Conservation (phyloP, 2,113 vertebrate species). For the Pontoporia blainvillei region DNA sequence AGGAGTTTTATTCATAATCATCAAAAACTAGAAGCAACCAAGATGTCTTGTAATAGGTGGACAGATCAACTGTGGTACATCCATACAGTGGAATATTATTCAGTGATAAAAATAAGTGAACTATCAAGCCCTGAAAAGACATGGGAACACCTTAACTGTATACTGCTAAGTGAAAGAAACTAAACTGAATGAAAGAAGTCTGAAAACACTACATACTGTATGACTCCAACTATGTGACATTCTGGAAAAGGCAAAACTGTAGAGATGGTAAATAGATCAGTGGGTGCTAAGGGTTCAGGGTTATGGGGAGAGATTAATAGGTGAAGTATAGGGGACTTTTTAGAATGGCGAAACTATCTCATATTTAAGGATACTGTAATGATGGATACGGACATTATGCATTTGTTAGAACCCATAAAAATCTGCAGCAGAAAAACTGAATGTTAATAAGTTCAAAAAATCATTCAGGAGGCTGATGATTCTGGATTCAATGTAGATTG, state of each 20-base stretch:
- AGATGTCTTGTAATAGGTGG: neutral
- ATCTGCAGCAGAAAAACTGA: neutral
- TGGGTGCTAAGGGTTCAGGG: neutral
- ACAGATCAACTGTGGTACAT: neutral
- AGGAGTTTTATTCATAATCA: neutral
- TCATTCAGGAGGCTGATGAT: neutral
- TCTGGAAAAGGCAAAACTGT: neutral
- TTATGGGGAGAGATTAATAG: neutral
- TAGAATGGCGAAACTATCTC: neutral
- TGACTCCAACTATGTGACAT: neutral
- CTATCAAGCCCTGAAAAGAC: neutral
- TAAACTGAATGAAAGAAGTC: neutral
- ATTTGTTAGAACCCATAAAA: neutral
- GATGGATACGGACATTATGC: neutral
- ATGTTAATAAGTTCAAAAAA: neutral
- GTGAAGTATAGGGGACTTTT: neutral
- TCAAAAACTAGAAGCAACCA: neutral
- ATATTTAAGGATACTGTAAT: neutral
- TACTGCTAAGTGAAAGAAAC: neutral
- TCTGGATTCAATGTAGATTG: neutral
- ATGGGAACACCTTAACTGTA: neutral
- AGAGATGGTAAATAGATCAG: neutral
- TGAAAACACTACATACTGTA: neutral
- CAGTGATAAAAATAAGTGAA: neutral
- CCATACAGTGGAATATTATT: neutral